A percentile compares a stretch with the other conserved stretches of the same genome.
phyloP scores from a whole-genome alignment of 2,888 invertebrate genomes.

The Theretra japonica region DNA sequence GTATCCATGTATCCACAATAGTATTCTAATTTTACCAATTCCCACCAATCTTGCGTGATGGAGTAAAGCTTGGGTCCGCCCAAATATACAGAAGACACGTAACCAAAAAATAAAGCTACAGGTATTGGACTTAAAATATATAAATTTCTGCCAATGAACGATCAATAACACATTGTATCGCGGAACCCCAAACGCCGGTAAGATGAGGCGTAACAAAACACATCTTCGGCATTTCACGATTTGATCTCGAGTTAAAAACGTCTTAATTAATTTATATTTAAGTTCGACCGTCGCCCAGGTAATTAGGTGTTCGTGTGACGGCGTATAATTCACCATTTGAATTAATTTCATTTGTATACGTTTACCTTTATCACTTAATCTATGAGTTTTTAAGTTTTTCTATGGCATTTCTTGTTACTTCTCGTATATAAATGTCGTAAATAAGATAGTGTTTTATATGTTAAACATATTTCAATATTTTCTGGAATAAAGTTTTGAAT shows the following conservation, averaged over 20 bases:
- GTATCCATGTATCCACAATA: too few relatives aligned
- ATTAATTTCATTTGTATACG: constrained; percentile 29
- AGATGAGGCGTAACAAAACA: constrained; percentile 41
- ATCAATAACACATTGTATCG: neutral
- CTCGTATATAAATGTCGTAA: neutral
- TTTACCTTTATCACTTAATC: constrained; percentile 14
- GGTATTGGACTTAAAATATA: too few relatives aligned
- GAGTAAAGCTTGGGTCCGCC: too few relatives aligned
- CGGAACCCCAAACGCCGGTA: constrained; percentile 26
- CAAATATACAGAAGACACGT: too few relatives aligned
- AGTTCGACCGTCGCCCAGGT: constrained; percentile 17
- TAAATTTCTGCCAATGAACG: too few relatives aligned
- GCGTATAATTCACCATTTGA: constrained; percentile 28
- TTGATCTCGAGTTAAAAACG: constrained; percentile 35
- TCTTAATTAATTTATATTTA: constrained; percentile 45
- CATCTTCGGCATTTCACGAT: constrained; percentile 39
- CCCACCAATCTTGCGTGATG: too few relatives aligned
- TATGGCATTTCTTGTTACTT: neutral
- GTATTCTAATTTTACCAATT: too few relatives aligned
- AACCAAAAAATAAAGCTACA: too few relatives aligned
- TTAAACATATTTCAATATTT: neutral
- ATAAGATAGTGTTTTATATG: neutral
- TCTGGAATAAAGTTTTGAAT: too few relatives aligned
- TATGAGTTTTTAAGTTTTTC: constrained; percentile 17
- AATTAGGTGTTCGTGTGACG: constrained; percentile 23